These are phyloP conservation scores for Mus pahari DNA, from an alignment of 2,113 vertebrate genomes.

Conservation along the genomic window DNA sequence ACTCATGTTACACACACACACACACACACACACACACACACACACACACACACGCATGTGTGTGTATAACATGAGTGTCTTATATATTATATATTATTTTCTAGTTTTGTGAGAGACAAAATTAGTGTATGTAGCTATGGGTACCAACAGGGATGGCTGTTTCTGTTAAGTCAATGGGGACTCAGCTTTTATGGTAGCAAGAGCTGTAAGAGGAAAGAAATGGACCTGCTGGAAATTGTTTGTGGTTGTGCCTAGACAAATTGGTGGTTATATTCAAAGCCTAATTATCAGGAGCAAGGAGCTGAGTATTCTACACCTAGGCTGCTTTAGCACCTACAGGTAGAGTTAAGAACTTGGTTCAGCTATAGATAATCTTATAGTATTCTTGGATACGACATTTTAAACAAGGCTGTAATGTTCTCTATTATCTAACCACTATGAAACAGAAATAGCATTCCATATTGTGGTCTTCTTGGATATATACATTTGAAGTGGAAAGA, in stretches of 20 bases:
- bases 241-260: background rate
- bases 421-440: background rate
- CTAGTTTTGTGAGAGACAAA: background rate
- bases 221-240: background rate
- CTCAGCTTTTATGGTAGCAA: background rate
- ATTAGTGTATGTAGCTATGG: background rate
- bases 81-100: too few species aligned
- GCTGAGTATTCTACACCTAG: background rate
- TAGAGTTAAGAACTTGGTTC: background rate
- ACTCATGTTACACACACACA: background rate
- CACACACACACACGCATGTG: too few species aligned
- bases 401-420: conserved; percentile 29
- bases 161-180: background rate
- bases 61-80: too few species aligned
- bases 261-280: too few species aligned
- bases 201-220: background rate
- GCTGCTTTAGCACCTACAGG: conserved; percentile 25
- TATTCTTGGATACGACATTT: background rate
- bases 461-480: background rate
- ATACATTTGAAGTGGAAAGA: background rate
- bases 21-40: too few species aligned
- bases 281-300: background rate
- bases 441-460: conserved; percentile 36
- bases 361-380: background rate
- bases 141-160: background rate